Conservation (phyloP, 2,113 vertebrate genomes). For the Toxostoma redivivum region DNA sequence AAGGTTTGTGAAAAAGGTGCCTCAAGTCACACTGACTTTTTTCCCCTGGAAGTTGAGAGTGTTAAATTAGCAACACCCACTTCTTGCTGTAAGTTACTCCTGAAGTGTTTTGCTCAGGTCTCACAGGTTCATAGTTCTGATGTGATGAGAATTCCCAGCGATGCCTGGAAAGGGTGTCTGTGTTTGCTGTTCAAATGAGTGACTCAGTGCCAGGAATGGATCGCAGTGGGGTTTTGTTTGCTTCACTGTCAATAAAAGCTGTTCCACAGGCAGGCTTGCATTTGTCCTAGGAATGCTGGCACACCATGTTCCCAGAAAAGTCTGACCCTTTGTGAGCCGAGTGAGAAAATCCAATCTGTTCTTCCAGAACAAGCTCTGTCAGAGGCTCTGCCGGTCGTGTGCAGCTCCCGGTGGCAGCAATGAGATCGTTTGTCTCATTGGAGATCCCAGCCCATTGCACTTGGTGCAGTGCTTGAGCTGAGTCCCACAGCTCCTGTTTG, state of each 20-base stretch:
- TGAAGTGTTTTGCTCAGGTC: background rate
- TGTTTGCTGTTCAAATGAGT: background rate
- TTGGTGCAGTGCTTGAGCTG: fast-evolving
- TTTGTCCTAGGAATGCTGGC: background rate
- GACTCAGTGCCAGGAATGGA: background rate
- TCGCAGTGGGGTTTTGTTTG: background rate
- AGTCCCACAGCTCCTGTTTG: background rate
- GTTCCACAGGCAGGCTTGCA: background rate
- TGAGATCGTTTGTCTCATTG: background rate
- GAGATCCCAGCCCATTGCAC: background rate
- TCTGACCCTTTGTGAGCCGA: background rate
- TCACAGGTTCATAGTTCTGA: background rate
- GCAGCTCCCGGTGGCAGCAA: background rate
- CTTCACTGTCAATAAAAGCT: background rate
- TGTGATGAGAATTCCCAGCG: background rate
- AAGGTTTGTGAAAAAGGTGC: background rate
- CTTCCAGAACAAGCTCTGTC: background rate
- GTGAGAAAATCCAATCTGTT: background rate
- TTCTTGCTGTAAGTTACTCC: background rate
- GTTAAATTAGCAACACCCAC: background rate
- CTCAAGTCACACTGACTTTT: background rate
- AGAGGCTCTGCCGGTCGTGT: background rate
- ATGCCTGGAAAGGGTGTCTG: background rate
- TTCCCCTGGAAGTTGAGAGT: background rate
- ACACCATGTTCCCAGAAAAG: background rate